phyloP scores from a whole-genome alignment of 2,888 invertebrate genomes.

The Epicampocera succincta region DNA sequence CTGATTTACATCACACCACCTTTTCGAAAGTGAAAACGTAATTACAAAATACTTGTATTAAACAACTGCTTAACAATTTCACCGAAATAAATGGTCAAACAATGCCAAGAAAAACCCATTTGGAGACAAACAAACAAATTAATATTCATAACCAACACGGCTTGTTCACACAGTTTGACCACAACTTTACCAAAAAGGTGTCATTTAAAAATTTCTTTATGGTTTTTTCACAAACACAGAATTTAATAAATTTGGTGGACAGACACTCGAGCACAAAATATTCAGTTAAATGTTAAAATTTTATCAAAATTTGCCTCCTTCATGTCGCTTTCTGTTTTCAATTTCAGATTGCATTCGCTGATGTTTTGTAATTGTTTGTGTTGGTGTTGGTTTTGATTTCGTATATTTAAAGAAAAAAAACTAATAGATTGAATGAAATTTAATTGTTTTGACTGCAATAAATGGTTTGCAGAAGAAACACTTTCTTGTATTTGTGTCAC shows the following conservation, averaged over 20 bases:
- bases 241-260: constrained; percentile 1
- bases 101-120: background rate
- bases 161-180: constrained; percentile 12
- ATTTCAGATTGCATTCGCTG: constrained; percentile 12
- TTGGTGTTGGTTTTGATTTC: constrained; percentile 1
- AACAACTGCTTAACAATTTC: constrained; percentile 30
- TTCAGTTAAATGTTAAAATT: constrained; percentile 40
- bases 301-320: background rate
- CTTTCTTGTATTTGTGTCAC: constrained; percentile 62
- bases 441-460: constrained; percentile 10
- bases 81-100: constrained; percentile 15
- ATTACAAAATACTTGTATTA: background rate
- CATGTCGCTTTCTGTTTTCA: background rate
- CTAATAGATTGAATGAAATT: constrained; percentile 14
- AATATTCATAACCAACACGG: constrained; percentile 26
- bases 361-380: constrained; percentile 3
- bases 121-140: constrained; percentile 5
- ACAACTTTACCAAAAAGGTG: constrained; percentile 13
- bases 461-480: constrained; percentile 1
- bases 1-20: background rate
- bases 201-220: constrained; percentile 17
- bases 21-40: constrained; percentile 35
- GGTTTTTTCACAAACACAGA: background rate
- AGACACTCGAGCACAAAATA: constrained; percentile 27
- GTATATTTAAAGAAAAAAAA: background rate